phyloP scores from a whole-genome alignment of 2,888 invertebrate genomes.

The Eilema griseolum region DNA sequence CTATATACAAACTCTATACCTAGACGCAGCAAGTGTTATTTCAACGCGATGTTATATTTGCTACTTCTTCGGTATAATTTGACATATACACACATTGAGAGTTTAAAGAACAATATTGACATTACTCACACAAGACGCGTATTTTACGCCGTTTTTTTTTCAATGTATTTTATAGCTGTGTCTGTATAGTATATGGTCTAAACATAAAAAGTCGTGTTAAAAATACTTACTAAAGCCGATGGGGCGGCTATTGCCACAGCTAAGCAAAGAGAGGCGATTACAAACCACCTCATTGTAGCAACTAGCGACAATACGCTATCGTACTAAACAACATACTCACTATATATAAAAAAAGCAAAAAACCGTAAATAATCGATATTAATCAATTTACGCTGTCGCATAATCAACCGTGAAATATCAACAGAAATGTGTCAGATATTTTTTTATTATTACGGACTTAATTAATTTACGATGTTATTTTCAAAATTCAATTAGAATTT shows the following conservation, averaged over 20 bases:
- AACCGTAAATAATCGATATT: constrained; percentile 56
- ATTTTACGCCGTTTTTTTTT: too few species aligned
- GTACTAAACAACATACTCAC: constrained; percentile 14
- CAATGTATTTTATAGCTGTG: too few species aligned
- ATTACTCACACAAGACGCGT: too few species aligned
- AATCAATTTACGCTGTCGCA: constrained; percentile 47
- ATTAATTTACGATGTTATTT: constrained; percentile 26
- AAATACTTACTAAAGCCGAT: constrained; percentile 31
- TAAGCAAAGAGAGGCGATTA: constrained; percentile 50
- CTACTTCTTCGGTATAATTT: too few species aligned
- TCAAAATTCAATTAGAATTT: constrained; percentile 27
- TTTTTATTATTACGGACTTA: not conserved
- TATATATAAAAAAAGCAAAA: constrained; percentile 44
- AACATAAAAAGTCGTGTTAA: too few species aligned
- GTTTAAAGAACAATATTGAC: too few species aligned
- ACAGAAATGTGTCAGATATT: constrained; percentile 19
- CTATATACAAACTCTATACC: too few species aligned
- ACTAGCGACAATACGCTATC: constrained; percentile 28
- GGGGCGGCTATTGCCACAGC: constrained; percentile 39
- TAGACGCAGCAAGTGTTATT: too few species aligned
- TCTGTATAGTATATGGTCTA: too few species aligned
- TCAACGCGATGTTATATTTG: too few species aligned
- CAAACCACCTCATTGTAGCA: constrained; percentile 53
- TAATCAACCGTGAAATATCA: constrained; percentile 54
- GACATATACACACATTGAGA: too few species aligned